Evolutionary conservation across 2,113 vertebrate genomes (phyloP).

Genomic region (Theristicus caerulescens): DNA sequence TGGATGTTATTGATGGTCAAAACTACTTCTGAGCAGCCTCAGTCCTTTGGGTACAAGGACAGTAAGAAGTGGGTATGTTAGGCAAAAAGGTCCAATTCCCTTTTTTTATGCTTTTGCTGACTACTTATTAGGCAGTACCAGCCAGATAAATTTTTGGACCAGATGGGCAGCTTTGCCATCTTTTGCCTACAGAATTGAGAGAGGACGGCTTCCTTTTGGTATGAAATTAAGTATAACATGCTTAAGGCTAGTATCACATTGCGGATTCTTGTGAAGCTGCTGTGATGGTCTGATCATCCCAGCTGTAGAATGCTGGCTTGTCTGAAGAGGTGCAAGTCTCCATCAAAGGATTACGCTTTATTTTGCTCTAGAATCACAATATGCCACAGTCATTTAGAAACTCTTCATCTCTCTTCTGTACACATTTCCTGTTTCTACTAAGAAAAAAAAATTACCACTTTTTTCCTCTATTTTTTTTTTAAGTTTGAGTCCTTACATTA

Average conservation of each 20-base stretch:
- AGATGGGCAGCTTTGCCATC: not conserved
- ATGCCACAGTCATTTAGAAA: not conserved
- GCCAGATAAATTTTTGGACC: not conserved
- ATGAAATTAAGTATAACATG: not conserved
- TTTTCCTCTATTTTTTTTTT: not conserved
- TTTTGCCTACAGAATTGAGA: not conserved
- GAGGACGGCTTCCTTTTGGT: not conserved
- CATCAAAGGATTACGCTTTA: not conserved
- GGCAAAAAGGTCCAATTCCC: not conserved
- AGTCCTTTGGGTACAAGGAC: not conserved
- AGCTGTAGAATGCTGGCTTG: not conserved
- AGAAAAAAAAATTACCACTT: accelerated
- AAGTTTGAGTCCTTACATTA: not conserved
- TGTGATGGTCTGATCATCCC: not conserved
- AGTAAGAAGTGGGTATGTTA: not conserved
- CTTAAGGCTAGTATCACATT: not conserved
- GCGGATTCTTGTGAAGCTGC: not conserved
- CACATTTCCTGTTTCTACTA: not conserved
- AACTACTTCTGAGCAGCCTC: not conserved
- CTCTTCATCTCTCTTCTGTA: not conserved
- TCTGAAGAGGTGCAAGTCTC: not conserved
- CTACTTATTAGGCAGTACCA: not conserved
- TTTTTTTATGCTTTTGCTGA: not conserved
- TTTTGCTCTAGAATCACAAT: not conserved
- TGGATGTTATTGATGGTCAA: not conserved